Evolutionary conservation across 2,113 vertebrate genomes (phyloP).

Genomic region (Chionomys nivalis): DNA sequence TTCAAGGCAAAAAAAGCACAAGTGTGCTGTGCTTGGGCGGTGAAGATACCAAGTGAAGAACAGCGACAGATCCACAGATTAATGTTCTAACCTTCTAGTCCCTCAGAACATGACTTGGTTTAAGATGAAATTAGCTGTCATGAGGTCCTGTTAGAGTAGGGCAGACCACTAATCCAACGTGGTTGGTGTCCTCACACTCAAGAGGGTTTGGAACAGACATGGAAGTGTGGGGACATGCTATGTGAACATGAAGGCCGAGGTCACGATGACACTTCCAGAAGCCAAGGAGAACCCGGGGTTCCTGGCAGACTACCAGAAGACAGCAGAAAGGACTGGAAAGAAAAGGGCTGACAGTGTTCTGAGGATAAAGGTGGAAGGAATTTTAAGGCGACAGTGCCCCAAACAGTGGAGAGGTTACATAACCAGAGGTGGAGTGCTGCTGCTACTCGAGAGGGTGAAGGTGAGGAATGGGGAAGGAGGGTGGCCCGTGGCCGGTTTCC

Average conservation of each 20-base stretch:
- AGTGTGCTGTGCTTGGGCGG: rapidly evolving
- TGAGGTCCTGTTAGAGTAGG: background rate
- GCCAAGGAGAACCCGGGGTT: background rate
- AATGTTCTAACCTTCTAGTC: background rate
- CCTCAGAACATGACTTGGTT: background rate
- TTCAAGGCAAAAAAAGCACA: background rate
- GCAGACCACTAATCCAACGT: too few relatives aligned
- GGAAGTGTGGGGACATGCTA: too few relatives aligned
- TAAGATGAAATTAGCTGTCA: background rate
- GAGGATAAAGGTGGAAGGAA: background rate
- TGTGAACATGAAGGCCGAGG: background rate
- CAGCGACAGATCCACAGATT: background rate
- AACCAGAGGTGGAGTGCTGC: background rate
- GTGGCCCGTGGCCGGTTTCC: background rate
- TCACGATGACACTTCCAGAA: rapidly evolving
- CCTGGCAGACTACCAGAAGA: background rate
- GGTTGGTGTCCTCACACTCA: background rate
- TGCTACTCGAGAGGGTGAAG: rapidly evolving
- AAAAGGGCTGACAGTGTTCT: background rate
- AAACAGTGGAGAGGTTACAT: background rate
- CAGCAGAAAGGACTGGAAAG: background rate
- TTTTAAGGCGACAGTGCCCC: background rate
- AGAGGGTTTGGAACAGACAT: background rate
- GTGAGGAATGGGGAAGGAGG: background rate
- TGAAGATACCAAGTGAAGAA: rapidly evolving